Conservation (phyloP, 1,140 invertebrate genomes). For the Nasonia longicornis region DNA sequence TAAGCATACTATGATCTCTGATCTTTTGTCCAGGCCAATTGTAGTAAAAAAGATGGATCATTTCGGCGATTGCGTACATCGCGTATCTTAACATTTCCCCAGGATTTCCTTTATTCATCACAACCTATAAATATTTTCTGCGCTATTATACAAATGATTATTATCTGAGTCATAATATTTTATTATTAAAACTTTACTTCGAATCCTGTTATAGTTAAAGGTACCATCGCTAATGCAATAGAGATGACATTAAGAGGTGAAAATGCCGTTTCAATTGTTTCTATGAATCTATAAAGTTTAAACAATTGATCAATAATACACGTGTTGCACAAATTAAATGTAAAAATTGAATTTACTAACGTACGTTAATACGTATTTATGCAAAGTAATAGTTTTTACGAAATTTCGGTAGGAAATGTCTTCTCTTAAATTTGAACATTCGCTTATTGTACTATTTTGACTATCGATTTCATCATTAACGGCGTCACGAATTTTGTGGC, state of each 20-base stretch:
- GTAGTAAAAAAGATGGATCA: constrained; percentile 33
- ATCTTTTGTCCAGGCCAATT: constrained; percentile 39
- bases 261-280: constrained; percentile 14
- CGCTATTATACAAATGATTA: neutral
- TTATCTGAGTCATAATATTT: neutral
- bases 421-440: neutral
- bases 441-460: neutral
- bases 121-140: neutral
- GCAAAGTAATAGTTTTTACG: neutral
- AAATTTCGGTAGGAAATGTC: neutral
- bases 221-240: constrained; percentile 12
- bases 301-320: neutral
- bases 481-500: constrained; percentile 1
- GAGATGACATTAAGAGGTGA: constrained; percentile 13
- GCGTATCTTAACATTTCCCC: constrained; percentile 20
- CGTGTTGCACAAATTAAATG: no score
- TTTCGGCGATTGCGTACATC: constrained; percentile 14
- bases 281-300: constrained; percentile 15
- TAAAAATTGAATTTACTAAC: constrained; percentile 2
- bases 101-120: constrained; percentile 2
- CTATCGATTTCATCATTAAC: neutral
- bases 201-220: constrained; percentile 13
- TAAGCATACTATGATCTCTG: constrained; percentile 17
- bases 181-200: constrained; percentile 20
- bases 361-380: constrained; percentile 28